Evolutionary conservation across 92 coral and sea anemone genomes (phyloP).

Genomic region (Palythoa heliodiscus): DNA sequence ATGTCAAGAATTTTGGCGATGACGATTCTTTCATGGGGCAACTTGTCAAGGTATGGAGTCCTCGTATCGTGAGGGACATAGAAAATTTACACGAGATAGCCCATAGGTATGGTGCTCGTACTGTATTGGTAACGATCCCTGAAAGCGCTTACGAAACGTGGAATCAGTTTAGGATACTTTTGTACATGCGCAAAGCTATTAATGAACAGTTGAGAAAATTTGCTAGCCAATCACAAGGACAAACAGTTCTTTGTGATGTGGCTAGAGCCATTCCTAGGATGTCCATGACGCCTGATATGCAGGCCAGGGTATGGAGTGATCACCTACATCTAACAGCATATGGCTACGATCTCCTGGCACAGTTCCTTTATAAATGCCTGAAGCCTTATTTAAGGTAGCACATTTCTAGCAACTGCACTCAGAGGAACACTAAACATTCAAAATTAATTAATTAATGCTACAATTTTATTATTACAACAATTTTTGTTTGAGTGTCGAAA

Average conservation of each 20-base stretch:
- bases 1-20: conserved; percentile 98
- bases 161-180: conserved; percentile 85
- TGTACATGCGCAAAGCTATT: conserved; percentile 86
- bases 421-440: not conserved
- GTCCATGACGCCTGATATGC: conserved; percentile 78
- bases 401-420: not conserved
- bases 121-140: conserved; percentile 90
- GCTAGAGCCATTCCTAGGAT: conserved; percentile 85
- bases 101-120: conserved; percentile 86
- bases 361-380: conserved; percentile 80
- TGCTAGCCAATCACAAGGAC: conserved; percentile 84
- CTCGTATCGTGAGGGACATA: conserved; percentile 89
- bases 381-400: conserved; percentile 65
- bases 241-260: conserved; percentile 87
- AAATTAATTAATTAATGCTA: too few species aligned
- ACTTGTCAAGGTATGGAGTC: conserved; percentile 89
- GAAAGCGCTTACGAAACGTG: conserved; percentile 98
- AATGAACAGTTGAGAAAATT: conserved; percentile 82
- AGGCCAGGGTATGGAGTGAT: conserved; percentile 84
- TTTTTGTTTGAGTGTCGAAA: not conserved
- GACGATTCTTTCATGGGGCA: conserved; percentile 96
- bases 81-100: conserved; percentile 80
- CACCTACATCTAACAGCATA: conserved; percentile 89
- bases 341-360: conserved; percentile 95
- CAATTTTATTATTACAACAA: not conserved